Conservation (phyloP, 2,888 invertebrate genomes). For the Syrista parreyssii region DNA sequence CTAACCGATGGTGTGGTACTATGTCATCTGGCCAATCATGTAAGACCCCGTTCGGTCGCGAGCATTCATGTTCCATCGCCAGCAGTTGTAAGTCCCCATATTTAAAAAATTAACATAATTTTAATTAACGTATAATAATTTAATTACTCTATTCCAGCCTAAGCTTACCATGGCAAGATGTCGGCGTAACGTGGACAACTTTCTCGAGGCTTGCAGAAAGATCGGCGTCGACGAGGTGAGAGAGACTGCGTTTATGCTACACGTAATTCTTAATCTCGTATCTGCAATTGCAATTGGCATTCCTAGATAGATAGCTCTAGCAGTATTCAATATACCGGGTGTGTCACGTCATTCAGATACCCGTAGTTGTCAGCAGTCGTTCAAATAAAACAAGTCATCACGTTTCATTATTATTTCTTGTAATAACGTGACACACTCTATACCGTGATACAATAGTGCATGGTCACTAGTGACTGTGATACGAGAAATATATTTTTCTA, state of each 20-base stretch:
- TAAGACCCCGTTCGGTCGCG: conserved; percentile 89
- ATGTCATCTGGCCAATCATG: conserved; percentile 94
- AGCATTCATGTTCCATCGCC: conserved; percentile 96
- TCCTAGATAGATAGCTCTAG: not conserved
- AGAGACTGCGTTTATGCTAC: conserved; percentile 35
- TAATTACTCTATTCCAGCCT: conserved; percentile 74
- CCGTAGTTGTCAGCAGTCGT: not conserved
- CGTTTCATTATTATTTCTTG: not conserved
- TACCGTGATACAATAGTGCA: not conserved
- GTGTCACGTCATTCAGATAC: not conserved
- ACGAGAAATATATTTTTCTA: not conserved
- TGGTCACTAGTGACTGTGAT: not conserved
- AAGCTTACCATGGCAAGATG: conserved; percentile 95
- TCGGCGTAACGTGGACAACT: conserved; percentile 94
- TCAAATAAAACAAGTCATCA: not conserved
- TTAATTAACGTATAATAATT: not conserved
- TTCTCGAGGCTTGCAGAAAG: conserved; percentile 91
- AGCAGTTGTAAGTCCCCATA: conserved; percentile 77
- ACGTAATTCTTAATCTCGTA: not conserved
- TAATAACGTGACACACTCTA: not conserved
- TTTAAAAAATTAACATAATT: conserved; percentile 4
- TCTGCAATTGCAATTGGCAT: not conserved
- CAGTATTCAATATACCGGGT: not conserved
- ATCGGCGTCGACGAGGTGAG: conserved; percentile 96
- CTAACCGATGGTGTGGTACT: conserved; percentile 92